phyloP scores from a whole-genome alignment of 2,888 invertebrate species.

The Frankliniella fusca region DNA sequence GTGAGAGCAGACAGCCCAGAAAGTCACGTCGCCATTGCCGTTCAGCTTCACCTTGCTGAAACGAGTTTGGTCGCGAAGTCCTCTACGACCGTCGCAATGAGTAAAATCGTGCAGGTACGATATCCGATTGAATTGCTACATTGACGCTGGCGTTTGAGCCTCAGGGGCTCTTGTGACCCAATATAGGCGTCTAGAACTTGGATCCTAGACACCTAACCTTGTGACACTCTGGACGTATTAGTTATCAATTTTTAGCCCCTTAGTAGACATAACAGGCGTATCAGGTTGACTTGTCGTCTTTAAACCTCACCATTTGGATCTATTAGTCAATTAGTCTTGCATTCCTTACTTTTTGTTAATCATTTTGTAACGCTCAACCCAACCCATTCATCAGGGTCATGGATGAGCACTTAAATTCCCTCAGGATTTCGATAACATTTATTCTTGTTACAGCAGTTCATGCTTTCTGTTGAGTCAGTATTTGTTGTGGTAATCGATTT shows the following conservation, averaged over 20 bases:
- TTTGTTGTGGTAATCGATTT: no score
- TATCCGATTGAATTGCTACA: not conserved
- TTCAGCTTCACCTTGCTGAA: no score
- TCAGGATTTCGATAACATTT: not conserved
- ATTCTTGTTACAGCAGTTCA: not conserved
- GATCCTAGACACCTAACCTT: not conserved
- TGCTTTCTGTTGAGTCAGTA: not conserved
- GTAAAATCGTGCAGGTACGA: not conserved
- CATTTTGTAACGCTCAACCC: not conserved
- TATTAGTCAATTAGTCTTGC: no score
- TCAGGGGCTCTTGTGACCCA: not conserved
- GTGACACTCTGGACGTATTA: not conserved
- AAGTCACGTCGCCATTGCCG: no score
- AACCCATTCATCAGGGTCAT: not conserved
- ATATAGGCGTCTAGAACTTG: not conserved
- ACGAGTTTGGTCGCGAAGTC: no score
- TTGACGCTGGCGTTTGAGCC: not conserved
- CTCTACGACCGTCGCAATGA: not conserved
- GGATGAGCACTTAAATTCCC: not conserved
- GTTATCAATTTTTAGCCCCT: not conserved
- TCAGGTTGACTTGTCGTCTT: not conserved
- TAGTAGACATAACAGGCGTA: not conserved
- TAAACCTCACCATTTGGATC: no score
- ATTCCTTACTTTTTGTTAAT: no score
- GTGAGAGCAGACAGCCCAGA: no score